phyloP scores from a whole-genome alignment of 2,113 vertebrate species.

The Esox niger region DNA sequence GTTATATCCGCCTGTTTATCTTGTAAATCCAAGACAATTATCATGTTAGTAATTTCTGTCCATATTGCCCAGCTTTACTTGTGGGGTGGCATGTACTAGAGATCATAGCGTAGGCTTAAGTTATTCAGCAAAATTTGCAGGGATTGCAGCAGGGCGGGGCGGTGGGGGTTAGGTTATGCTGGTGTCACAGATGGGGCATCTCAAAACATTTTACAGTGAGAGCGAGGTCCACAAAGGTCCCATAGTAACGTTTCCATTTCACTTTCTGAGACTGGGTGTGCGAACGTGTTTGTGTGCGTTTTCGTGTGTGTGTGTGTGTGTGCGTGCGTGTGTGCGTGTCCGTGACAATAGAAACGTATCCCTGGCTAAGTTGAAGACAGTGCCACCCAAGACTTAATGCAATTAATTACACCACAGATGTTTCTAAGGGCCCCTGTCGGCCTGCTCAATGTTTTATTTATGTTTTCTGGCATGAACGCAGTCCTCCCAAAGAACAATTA shows the following conservation, averaged over 20 bases:
- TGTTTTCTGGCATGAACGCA: conserved; percentile 74
- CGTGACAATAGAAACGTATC: conserved; percentile 53
- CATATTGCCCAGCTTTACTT: too few relatives aligned
- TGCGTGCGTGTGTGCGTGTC: not conserved
- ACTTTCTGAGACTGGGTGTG: not conserved
- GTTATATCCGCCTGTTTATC: too few relatives aligned
- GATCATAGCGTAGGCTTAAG: conserved; percentile 4
- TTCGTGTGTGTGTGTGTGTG: conserved; percentile 4
- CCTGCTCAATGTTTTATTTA: conserved; percentile 63
- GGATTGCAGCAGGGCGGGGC: too few relatives aligned
- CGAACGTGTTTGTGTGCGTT: not conserved
- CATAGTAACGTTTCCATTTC: conserved; percentile 11
- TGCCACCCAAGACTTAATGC: conserved; percentile 64
- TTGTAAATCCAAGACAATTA: too few relatives aligned
- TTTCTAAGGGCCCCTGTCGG: conserved; percentile 65
- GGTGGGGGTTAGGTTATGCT: too few relatives aligned
- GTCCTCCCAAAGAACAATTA: conserved; percentile 76
- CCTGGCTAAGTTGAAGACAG: conserved; percentile 60
- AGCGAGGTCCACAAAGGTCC: conserved; percentile 14
- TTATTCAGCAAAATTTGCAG: not conserved
- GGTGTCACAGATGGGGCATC: conserved; percentile 5
- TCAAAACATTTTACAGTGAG: conserved; percentile 1
- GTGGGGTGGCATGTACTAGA: too few relatives aligned
- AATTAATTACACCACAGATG: conserved; percentile 74
- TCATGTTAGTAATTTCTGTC: too few relatives aligned